A percentile compares a stretch with the other conserved stretches of the same genome.
These are phyloP conservation scores for Drosophila simulans DNA, from an alignment of 1,140 invertebrate species.

Conservation along the genomic window DNA sequence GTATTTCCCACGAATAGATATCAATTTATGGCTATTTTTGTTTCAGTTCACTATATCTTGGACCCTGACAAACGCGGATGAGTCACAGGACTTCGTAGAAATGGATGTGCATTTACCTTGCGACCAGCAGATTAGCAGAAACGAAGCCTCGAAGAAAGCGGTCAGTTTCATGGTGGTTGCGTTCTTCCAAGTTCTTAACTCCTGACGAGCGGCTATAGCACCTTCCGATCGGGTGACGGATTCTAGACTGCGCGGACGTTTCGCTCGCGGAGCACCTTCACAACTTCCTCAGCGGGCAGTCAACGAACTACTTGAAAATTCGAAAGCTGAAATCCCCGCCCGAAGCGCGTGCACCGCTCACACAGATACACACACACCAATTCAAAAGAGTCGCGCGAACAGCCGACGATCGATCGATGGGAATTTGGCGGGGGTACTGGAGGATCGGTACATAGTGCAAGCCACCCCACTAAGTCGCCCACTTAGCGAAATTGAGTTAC, in stretches of 20 bases:
- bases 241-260: constrained; percentile 74
- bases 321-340: constrained; percentile 76
- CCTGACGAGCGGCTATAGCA: constrained; percentile 51
- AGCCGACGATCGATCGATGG: constrained; percentile 56
- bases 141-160: constrained; percentile 33
- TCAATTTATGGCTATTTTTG: constrained; percentile 36
- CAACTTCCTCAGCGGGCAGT: constrained; percentile 75
- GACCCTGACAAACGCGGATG: constrained; percentile 27
- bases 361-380: constrained; percentile 15
- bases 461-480: constrained; percentile 40
- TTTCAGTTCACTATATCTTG: constrained; percentile 24
- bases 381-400: constrained; percentile 39
- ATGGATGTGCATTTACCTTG: constrained; percentile 57
- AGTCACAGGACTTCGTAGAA: constrained; percentile 31
- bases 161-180: constrained; percentile 46
- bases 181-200: constrained; percentile 10
- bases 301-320: constrained; percentile 83
- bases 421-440: constrained; percentile 4
- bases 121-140: constrained; percentile 58
- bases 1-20: constrained; percentile 42
- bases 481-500: constrained; percentile 47
- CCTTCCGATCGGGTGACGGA: constrained; percentile 67
- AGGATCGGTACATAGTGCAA: constrained; percentile 28
- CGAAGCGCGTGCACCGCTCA: constrained; percentile 68
- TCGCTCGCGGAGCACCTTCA: constrained; percentile 68